Evolutionary conservation across 1,140 invertebrate species (phyloP).

Genomic region (Cotesia glomerata): DNA sequence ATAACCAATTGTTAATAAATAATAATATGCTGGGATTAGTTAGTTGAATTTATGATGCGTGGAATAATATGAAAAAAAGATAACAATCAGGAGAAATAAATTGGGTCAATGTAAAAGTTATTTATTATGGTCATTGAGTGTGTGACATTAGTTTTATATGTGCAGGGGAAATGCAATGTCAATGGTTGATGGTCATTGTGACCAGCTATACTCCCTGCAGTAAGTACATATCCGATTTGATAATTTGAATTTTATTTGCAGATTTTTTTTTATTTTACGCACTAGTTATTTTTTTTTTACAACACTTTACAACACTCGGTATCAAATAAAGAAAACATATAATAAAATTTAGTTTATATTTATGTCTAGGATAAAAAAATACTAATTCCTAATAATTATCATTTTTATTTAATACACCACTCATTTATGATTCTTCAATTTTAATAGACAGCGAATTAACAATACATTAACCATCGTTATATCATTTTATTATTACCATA

Average conservation of each 20-base stretch:
- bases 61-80: too few species aligned
- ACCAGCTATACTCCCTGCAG: slow-evolving; percentile 64
- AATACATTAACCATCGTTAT: too few species aligned
- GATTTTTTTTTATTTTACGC: slow-evolving; percentile 4
- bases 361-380: too few species aligned
- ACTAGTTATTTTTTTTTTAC: not conserved
- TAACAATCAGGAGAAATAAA: not conserved
- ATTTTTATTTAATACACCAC: too few species aligned
- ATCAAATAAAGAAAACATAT: too few species aligned
- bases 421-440: too few species aligned
- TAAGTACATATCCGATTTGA: slow-evolving; percentile 52
- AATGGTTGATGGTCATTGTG: slow-evolving; percentile 62
- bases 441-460: too few species aligned
- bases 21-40: not conserved
- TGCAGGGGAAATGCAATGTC: slow-evolving; percentile 64
- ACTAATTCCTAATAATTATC: too few species aligned
- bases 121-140: slow-evolving; percentile 31
- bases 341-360: not conserved
- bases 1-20: not conserved
- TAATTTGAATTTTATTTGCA: not conserved
- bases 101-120: slow-evolving; percentile 1
- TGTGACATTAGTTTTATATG: slow-evolving; percentile 59
- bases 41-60: not conserved
- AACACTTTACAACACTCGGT: not conserved
- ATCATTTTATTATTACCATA: too few species aligned